phyloP scores from a whole-genome alignment of 1,140 invertebrate species.

The Drosophila carrolli region DNA sequence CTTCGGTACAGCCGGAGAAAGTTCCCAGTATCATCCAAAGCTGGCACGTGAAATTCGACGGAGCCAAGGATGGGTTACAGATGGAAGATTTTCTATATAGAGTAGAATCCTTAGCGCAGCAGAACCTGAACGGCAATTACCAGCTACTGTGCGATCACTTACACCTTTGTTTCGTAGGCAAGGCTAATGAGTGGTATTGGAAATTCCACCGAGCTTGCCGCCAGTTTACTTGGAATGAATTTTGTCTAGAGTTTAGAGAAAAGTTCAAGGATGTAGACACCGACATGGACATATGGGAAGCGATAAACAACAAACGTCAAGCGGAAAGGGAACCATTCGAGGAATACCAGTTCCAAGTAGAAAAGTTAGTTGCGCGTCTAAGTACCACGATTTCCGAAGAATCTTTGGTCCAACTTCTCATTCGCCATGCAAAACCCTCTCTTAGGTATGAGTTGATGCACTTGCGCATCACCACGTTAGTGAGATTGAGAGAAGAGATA shows the following conservation, averaged over 20 bases:
- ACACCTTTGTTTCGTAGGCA: not conserved
- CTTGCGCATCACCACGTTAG: not conserved
- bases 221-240: not conserved
- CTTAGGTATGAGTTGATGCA: not conserved
- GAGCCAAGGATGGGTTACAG: not conserved
- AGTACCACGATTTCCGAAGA: slow-evolving; percentile 1
- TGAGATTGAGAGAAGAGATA: not conserved
- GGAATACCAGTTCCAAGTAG: slow-evolving; percentile 3
- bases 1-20: no score
- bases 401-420: not conserved
- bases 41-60: not conserved
- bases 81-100: not conserved
- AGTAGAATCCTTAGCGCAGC: not conserved
- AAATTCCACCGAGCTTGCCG: not conserved
- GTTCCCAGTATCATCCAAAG: not conserved
- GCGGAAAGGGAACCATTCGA: not conserved
- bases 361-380: not conserved
- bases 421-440: not conserved
- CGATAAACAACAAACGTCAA: slow-evolving; percentile 2
- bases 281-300: slow-evolving; percentile 7
- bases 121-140: not conserved
- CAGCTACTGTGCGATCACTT: not conserved
- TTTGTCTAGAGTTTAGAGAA: not conserved
- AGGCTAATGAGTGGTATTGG: not conserved
- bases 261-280: not conserved